These are phyloP conservation scores for Sinocyclocheilus maitianheensis DNA, from an alignment of 2,113 vertebrate genomes.

Conservation along the genomic window DNA sequence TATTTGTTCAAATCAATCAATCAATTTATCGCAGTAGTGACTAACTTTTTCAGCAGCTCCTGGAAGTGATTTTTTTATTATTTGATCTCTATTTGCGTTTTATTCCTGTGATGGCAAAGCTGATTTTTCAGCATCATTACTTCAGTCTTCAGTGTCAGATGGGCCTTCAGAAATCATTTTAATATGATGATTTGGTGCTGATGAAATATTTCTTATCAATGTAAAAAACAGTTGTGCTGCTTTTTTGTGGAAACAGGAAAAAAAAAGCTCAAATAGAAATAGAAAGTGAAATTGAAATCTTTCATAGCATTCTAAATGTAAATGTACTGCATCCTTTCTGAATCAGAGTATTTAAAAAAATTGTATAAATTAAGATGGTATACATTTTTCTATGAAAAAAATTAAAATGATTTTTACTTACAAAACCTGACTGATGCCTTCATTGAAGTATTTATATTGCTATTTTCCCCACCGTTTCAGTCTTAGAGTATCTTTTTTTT, in stretches of 20 bases:
- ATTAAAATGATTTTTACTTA: too few relatives aligned
- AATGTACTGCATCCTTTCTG: too few relatives aligned
- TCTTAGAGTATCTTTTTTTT: not conserved
- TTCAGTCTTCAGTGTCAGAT: not conserved
- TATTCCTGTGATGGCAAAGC: not conserved
- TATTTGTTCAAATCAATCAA: not conserved
- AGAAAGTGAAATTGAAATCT: not conserved
- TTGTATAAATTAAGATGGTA: too few relatives aligned
- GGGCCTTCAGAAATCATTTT: not conserved
- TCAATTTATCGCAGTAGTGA: not conserved
- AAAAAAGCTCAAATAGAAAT: not conserved
- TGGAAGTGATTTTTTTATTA: not conserved
- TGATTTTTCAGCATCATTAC: not conserved
- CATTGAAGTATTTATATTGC: too few relatives aligned
- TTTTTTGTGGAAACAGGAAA: not conserved
- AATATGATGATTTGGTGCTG: not conserved
- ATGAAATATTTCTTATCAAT: too few relatives aligned
- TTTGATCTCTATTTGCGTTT: not conserved
- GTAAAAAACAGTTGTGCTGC: too few relatives aligned
- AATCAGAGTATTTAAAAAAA: too few relatives aligned
- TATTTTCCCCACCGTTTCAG: not conserved
- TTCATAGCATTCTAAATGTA: too few relatives aligned
- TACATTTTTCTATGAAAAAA: too few relatives aligned
- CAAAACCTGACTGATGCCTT: too few relatives aligned
- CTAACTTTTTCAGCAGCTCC: not conserved